Evolutionary conservation across 2,797 vertebrate species (phyloP), one percentile per base, ranked within the genome.

Genomic region (Microchirus variegatus): DNA sequence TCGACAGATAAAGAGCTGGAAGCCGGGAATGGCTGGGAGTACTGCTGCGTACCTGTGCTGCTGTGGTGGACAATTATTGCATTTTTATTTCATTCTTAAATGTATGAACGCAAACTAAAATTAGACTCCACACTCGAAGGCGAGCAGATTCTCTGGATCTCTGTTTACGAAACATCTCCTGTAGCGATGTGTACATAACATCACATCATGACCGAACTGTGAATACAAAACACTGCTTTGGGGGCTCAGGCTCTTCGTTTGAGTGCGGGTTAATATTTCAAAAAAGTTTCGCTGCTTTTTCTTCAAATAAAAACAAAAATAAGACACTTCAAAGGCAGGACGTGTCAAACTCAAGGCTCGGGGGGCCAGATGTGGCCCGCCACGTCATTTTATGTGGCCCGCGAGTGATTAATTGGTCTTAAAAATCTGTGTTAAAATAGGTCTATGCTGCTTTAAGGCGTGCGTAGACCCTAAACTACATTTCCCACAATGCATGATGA

Each of bases 131-230:
- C 7, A 12, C 58, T 6, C 31, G 4, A 13, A 49, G 22, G 37
- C 66, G 12, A 64, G 41, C 11, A 50, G 37, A 44, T 31, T 9
- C 22, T 56, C 45, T n/a, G n/a, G n/a, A n/a, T n/a, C n/a, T 5
- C 22, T 83, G 63, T 85, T 78, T 75, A 54, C 76, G 63, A 83
- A 87, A 84, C 63, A 82, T 40, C 37, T 55, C 16, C 49, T 40
- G 13, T 22, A 64, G 12, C 57, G 40, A 4, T 76, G 67, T 70
- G 66, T 70, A 70, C 77, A 78, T 44, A 77, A 71, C 17, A 78
- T 57, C 56, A 35, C 22, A 46, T 71, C 42, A n/a, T 67, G 59
- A 65, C 60, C 67, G 54, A 69, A 67, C 74, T 70, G 12, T 44
- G 42, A 78, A 64, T 36, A 63, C 58, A 59, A 72, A 65, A 55